A percentile compares a stretch with the other conserved stretches of the same genome.
These are phyloP conservation scores for Miniopterus natalensis DNA, from an alignment of 2,113 vertebrate genomes.

Conservation along the genomic window DNA sequence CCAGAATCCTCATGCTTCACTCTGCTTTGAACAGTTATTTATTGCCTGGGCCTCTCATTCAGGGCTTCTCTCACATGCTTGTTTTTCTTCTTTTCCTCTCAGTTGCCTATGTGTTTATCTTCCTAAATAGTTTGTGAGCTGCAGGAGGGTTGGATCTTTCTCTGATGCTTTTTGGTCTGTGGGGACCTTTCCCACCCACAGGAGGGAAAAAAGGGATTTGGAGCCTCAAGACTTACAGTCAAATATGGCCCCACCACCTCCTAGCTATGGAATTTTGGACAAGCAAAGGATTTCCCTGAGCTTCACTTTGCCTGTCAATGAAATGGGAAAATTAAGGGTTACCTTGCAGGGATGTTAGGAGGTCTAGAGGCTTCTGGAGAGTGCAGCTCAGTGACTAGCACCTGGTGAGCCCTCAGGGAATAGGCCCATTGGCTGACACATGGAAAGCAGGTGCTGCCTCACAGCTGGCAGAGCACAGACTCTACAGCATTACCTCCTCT, in stretches of 20 bases:
- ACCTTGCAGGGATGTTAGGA: neutral
- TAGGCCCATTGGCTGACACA: neutral
- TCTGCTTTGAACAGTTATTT: constrained; percentile 27
- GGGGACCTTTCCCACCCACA: neutral
- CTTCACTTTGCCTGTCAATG: neutral
- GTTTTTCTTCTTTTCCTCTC: neutral
- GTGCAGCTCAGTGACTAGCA: neutral
- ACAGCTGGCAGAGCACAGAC: neutral
- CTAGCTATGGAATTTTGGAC: neutral
- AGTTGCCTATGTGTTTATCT: neutral
- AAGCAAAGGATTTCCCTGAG: neutral
- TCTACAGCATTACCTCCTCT: neutral
- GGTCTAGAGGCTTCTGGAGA: neutral
- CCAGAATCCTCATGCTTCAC: neutral
- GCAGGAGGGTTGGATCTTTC: neutral
- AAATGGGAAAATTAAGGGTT: neutral
- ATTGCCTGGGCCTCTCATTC: constrained; percentile 11
- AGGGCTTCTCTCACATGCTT: neutral
- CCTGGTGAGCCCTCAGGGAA: neutral
- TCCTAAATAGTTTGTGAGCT: neutral
- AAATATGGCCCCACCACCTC: neutral
- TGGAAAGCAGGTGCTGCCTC: neutral
- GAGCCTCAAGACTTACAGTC: neutral
- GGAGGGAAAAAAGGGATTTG: neutral
- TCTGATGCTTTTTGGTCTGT: neutral